These are phyloP conservation scores for Uria lomvia DNA, from an alignment of 2,113 vertebrate genomes.

Conservation along the genomic window DNA sequence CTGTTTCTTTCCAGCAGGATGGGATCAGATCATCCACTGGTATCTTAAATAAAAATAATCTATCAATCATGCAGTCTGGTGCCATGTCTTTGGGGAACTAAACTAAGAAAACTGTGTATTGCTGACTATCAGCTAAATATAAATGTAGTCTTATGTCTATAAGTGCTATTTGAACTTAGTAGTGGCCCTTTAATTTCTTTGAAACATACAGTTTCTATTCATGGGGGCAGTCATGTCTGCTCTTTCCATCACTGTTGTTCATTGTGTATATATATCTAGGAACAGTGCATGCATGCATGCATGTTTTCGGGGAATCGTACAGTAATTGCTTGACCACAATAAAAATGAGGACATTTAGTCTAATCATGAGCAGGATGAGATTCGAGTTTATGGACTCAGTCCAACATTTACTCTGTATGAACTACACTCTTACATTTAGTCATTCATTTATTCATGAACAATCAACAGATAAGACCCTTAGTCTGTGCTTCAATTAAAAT, in stretches of 20 bases:
- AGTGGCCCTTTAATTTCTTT: neutral
- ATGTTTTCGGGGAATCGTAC: neutral
- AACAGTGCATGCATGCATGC: neutral
- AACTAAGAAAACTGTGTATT: neutral
- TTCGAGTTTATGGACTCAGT: neutral
- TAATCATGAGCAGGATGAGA: neutral
- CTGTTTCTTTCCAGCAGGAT: neutral
- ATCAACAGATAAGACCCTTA: neutral
- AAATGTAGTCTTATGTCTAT: neutral
- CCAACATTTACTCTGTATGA: neutral
- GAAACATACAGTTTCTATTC: neutral
- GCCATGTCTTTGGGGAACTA: neutral
- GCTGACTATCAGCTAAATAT: neutral
- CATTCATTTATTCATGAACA: conserved; percentile 17
- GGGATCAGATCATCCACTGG: neutral
- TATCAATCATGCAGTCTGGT: neutral
- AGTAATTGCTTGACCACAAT: neutral
- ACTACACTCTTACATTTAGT: neutral
- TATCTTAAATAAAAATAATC: neutral
- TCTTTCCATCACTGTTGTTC: neutral
- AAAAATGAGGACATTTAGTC: neutral
- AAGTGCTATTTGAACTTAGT: neutral
- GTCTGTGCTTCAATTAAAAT: neutral
- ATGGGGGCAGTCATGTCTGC: neutral
- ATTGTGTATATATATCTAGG: neutral